phyloP scores from a whole-genome alignment of 1,140 invertebrate genomes.

The Oedothorax gibbosus region DNA sequence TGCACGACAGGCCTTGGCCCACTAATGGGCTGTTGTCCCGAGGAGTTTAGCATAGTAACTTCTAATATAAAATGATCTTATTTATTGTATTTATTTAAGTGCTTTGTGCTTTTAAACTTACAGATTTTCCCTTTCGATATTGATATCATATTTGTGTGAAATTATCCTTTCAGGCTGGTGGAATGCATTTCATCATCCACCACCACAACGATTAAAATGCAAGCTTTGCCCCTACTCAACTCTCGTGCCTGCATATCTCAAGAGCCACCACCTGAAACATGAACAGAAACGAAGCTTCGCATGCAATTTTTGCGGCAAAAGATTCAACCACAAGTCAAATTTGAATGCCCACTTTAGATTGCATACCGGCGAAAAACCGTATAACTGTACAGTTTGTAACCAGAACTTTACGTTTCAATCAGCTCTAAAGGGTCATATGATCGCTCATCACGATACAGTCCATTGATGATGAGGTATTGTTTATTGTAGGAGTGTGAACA shows the following conservation, averaged over 20 bases:
- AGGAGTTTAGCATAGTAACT: too few species aligned
- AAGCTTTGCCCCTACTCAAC: slow-evolving; percentile 13
- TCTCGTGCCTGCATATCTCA: not conserved
- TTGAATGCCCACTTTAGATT: slow-evolving; percentile 69
- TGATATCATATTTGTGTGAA: not conserved
- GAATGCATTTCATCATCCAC: not conserved
- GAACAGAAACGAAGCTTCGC: not conserved
- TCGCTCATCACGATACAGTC: not conserved
- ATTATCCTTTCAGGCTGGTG: not conserved
- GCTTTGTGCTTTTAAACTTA: too few species aligned
- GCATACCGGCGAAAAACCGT: slow-evolving; percentile 90
- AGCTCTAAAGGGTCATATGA: slow-evolving; percentile 2
- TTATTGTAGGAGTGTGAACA: not conserved
- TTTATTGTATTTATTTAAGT: too few species aligned
- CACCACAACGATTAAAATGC: not conserved
- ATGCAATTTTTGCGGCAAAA: not conserved
- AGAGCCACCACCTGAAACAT: slow-evolving; percentile 7
- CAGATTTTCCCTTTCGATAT: too few species aligned
- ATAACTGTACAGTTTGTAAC: slow-evolving; percentile 66
- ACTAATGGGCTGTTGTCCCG: too few species aligned
- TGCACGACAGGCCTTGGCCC: too few species aligned
- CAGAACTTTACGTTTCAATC: slow-evolving; percentile 17
- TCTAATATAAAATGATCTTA: too few species aligned
- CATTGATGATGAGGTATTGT: not conserved
- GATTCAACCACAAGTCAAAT: slow-evolving; percentile 38